Evolutionary conservation across 2,113 vertebrate genomes (phyloP), one percentile per base, ranked within the genome.

Genomic region (Nerophis ophidion): DNA sequence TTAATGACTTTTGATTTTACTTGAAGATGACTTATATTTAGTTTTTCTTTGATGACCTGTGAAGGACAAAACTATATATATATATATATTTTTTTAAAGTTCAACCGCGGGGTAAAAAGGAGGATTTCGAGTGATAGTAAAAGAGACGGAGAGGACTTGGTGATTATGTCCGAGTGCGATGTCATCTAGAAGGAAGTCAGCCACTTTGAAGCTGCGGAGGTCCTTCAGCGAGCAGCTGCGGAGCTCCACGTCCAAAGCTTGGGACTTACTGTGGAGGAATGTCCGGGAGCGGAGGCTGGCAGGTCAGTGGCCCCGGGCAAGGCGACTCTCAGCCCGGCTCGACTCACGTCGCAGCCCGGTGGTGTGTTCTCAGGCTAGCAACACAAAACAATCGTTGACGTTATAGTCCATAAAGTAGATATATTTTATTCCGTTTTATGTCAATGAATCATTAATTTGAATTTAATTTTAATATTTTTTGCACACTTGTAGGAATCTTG

Each of bases 161-260:
- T 62, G 71, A 87, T 75, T 70, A 90, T 92, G 92, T 61, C 57
- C 67, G 65, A 78, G 64, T 45, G 89, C 79, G 60, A 96, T 95
- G 95, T 93, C 84, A 82, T 82, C 91, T 84, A 77, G 77, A 81
- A 80, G 87, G 74, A 86, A 82, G 60, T 74, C 90, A 0, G 74
- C 79, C 42, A 85, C 77, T 63, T 79, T 91, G 74, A 92, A 80
- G 80, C 93, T 96, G 34, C 80, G 93, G 78, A 84, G 95, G 48
- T 94, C 93, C 8, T 88, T 97, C 80, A 97, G 95, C 69, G 92
- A 94, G 81, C 94, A 96, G 84, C 65, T 98, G 65, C 92, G 93
- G 74, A 91, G 90, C 87, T 95, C 94, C 87, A 94, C 93, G 14
- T 89, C 90, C 87, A 91, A 92, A 91, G 95, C 95, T 74, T 95